These are phyloP conservation scores for Poecile atricapillus DNA, from an alignment of 2,113 vertebrate genomes.

Conservation along the genomic window DNA sequence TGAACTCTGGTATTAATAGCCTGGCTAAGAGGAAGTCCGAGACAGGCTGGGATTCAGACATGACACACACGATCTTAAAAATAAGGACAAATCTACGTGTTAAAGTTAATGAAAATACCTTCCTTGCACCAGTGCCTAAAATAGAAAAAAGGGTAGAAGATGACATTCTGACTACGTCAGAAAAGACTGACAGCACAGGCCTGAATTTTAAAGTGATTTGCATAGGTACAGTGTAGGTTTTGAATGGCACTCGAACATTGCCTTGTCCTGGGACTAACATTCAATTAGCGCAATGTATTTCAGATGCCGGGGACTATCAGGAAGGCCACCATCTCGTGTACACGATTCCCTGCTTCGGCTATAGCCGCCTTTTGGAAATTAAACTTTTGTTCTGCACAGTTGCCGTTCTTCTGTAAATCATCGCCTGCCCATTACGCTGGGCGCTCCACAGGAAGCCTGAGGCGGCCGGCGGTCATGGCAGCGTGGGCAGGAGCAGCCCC, in stretches of 20 bases:
- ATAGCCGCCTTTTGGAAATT: fast-evolving
- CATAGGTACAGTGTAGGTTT: background rate
- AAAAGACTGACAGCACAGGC: background rate
- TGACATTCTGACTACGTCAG: background rate
- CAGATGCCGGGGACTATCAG: background rate
- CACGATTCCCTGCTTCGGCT: background rate
- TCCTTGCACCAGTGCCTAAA: background rate
- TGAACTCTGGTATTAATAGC: background rate
- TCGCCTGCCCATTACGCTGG: fast-evolving
- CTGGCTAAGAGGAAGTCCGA: background rate
- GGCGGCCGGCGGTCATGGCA: fast-evolving
- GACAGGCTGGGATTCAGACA: background rate
- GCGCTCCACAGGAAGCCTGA: fast-evolving
- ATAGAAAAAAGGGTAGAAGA: background rate
- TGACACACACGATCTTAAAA: background rate
- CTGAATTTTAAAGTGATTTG: background rate
- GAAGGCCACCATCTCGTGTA: fast-evolving
- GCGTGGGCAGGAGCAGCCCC: fast-evolving
- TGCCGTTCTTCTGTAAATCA: background rate
- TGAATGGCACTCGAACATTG: background rate
- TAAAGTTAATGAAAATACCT: background rate
- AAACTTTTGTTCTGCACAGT: background rate
- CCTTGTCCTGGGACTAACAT: no score
- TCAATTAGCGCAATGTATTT: fast-evolving
- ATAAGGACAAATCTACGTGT: background rate